phyloP scores from a whole-genome alignment of 2,113 vertebrate species.

The Axis porcinus region DNA sequence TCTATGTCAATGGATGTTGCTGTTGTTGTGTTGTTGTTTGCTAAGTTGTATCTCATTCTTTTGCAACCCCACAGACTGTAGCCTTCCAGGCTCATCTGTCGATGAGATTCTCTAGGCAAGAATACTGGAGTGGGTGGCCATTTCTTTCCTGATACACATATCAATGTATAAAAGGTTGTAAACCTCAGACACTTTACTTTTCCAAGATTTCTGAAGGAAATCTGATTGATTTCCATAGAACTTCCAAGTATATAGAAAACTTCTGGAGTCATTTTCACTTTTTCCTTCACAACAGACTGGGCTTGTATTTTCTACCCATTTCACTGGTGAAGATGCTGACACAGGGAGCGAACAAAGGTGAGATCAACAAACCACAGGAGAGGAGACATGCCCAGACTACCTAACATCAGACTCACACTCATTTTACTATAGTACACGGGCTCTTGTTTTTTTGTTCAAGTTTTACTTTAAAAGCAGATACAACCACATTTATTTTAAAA shows the following conservation, averaged over 20 bases:
- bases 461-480: neutral
- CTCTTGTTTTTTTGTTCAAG: neutral
- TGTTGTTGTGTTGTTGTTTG: neutral
- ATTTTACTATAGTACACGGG: neutral
- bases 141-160: neutral
- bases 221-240: neutral
- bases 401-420: neutral
- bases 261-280: neutral
- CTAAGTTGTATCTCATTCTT: neutral
- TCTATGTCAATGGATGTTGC: neutral
- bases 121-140: neutral
- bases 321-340: neutral
- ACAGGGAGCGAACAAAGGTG: fast-evolving
- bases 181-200: neutral
- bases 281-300: neutral
- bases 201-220: neutral
- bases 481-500: neutral
- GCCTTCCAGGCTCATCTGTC: neutral
- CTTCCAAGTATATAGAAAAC: neutral
- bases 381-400: neutral
- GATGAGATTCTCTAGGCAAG: neutral
- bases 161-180: neutral
- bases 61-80: neutral
- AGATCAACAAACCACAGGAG: neutral
- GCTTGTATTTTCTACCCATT: neutral